Evolutionary conservation across 2,888 invertebrate species (phyloP).

Genomic region (Petrophora chlorosata): DNA sequence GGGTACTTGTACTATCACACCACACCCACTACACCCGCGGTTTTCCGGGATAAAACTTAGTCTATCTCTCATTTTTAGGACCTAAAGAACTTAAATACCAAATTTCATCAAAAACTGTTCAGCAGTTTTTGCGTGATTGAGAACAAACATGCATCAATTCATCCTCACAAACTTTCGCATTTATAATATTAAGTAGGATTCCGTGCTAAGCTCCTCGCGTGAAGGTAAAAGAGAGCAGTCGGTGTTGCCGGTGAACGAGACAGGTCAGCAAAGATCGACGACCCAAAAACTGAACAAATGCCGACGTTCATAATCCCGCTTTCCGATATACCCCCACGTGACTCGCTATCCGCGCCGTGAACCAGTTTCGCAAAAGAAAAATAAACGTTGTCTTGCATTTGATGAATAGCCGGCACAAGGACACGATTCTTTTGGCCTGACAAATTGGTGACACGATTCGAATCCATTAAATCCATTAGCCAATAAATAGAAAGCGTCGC

Average conservation of each 20-base stretch:
- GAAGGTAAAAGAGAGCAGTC: conserved; percentile 40
- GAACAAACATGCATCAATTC: too few relatives aligned
- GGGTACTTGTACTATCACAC: too few relatives aligned
- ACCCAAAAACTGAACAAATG: conserved; percentile 65
- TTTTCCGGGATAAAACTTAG: too few relatives aligned
- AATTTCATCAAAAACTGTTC: too few relatives aligned
- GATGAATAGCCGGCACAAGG: conserved; percentile 27
- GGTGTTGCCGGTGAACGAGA: conserved; percentile 41
- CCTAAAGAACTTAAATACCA: too few relatives aligned
- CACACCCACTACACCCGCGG: too few relatives aligned
- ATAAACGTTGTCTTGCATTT: conserved; percentile 35
- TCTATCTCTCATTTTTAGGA: too few relatives aligned
- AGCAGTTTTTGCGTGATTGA: too few relatives aligned
- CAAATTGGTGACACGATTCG: background rate
- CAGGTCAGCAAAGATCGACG: conserved; percentile 72
- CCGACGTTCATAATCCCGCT: conserved; percentile 54
- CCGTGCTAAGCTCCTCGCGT: too few relatives aligned
- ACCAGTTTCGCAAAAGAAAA: conserved; percentile 43
- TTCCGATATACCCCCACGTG: conserved; percentile 56
- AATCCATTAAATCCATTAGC: background rate
- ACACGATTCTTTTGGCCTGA: conserved; percentile 4
- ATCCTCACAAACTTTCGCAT: too few relatives aligned
- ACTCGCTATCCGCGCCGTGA: conserved; percentile 45
- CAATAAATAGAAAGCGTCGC: background rate
- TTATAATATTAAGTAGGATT: too few relatives aligned